Base-by-base conservation (phyloP, 1,140 invertebrate species). In the Frieseomelitta varia region DNA sequence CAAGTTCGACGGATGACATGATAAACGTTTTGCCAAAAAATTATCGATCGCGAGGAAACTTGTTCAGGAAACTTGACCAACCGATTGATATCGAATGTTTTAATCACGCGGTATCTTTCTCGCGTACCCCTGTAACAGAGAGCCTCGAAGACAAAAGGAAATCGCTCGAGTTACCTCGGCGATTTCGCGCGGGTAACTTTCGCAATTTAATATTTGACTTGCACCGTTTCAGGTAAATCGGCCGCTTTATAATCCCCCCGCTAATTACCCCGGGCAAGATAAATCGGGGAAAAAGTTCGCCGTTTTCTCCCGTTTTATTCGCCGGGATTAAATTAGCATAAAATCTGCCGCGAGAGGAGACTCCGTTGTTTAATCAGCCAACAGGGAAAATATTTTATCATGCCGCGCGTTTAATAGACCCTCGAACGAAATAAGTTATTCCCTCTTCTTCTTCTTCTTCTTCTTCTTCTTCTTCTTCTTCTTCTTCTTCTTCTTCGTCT, bases 281-380 rank as follows among this genome's bases (percentile, higher is more conserved):
- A 84, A 84, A 84, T 84, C 74, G 47, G 15, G 30, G 65, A 72
- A 84, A 68, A 69, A 79, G 34, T 51, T 78, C 74, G 19, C 55
- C 24, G 39, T 73, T 58, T 51, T 61, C 71, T 53, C 47, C 30
- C 1, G 53, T 84, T 61, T 84, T 56, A 71, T 69, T 58, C 65
- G 27, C n/a, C 12, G 19, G 81, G 47, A 68, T 84, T 84, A 78
- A 84, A 84, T 84, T 79, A 84, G 75, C 81, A 84, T 84, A 79
- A 76, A 79, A 84, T 84, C 81, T 71, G 63, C 55, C 65, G 47
- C 27, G 69, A 65, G 53, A 71, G 76, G 51, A 68, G 39, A 34
- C 34, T 68, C 21, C 67, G 55, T 71, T 84, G 81, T 84, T 84
- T 79, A 79, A 78, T 79, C 63, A 51, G 75, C 75, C 17, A 61